These are phyloP conservation scores for Halisarca cf. caerulea DNA, from an alignment of 37 sponge, comb jelly and placozoan genomes.

Conservation along the genomic window DNA sequence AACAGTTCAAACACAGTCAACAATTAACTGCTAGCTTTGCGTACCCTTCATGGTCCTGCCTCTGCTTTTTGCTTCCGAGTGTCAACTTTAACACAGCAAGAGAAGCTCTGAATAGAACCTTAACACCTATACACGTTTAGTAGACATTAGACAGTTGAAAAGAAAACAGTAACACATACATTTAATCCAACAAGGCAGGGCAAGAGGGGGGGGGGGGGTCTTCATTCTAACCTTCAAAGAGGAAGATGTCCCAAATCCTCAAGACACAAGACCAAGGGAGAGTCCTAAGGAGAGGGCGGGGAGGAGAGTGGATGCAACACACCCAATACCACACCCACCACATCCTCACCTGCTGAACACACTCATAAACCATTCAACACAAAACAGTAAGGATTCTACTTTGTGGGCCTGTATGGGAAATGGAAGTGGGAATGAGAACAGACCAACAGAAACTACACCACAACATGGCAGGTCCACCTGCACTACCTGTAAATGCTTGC, in stretches of 20 bases:
- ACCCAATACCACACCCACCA: no score
- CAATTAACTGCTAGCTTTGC: background rate
- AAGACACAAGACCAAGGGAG: conserved; percentile 91
- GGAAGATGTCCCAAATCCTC: conserved; percentile 97
- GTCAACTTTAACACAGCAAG: conserved; percentile 75
- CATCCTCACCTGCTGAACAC: conserved; percentile 75
- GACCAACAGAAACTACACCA: no score
- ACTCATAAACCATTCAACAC: conserved; percentile 93
- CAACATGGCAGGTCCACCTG: no score
- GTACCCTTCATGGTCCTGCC: conserved; percentile 51
- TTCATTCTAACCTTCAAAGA: conserved; percentile 80
- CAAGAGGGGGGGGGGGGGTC: background rate
- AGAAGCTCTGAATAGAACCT: conserved; percentile 83
- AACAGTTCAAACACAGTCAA: background rate
- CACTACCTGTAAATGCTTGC: conserved; percentile 60
- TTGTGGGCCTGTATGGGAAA: conserved; percentile 14
- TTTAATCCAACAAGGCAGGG: background rate
- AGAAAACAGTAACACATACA: no score
- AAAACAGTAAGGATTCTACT: conserved; percentile 79
- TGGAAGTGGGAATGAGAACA: conserved; percentile 39
- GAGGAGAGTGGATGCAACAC: background rate
- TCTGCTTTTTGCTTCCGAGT: conserved; percentile 48
- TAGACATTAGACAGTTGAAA: no score
- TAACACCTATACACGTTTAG: conserved; percentile 23
- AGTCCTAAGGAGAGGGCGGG: conserved; percentile 54